Percentiles rank a stretch among this genome's conserved stretches.
Conservation (phyloP, 1,140 invertebrate genomes). For the Rhyzopertha dominica region DNA sequence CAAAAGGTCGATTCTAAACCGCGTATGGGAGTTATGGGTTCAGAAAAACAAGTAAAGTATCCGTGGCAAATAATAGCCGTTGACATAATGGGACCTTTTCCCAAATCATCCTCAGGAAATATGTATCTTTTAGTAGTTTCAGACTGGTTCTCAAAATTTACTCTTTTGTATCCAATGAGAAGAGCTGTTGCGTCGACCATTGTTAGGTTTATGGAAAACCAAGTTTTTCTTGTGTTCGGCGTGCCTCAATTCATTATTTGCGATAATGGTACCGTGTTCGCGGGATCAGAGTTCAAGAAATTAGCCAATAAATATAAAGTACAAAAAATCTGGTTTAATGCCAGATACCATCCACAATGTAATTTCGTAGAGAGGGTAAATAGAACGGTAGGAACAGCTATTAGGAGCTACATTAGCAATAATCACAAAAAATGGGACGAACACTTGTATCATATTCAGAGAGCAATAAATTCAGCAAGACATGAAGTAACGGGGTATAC, state of each 20-base stretch:
- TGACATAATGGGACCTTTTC: constrained; percentile 42
- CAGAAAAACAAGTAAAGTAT: not conserved
- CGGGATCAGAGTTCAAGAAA: constrained; percentile 1
- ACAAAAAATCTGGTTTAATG: constrained; percentile 17
- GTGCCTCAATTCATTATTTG: constrained; percentile 18
- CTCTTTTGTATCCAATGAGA: constrained; percentile 6
- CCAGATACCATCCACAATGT: constrained; percentile 9
- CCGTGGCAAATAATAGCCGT: constrained; percentile 9
- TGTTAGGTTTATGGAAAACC: constrained; percentile 7
- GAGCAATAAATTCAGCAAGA: constrained; percentile 15
- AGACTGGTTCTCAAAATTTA: constrained; percentile 26
- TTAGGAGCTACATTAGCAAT: constrained; percentile 15
- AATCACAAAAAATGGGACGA: constrained; percentile 17
- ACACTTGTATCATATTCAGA: constrained; percentile 8
- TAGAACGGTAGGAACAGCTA: constrained; percentile 15
- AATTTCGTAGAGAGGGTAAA: constrained; percentile 20
- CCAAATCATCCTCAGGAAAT: constrained; percentile 20
- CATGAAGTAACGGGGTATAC: constrained; percentile 17
- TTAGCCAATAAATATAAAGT: constrained; percentile 11
- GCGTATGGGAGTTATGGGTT: constrained; percentile 4
- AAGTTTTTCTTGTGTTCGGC: constrained; percentile 13
- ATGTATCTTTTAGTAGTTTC: constrained; percentile 37
- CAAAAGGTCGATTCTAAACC: not conserved
- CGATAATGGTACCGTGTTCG: constrained; percentile 14
- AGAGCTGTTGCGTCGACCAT: not conserved